A percentile compares a stretch with the other conserved stretches of the same genome.
These are phyloP conservation scores for Fratercula arctica DNA, from an alignment of 2,797 vertebrate species.

Conservation along the genomic window DNA sequence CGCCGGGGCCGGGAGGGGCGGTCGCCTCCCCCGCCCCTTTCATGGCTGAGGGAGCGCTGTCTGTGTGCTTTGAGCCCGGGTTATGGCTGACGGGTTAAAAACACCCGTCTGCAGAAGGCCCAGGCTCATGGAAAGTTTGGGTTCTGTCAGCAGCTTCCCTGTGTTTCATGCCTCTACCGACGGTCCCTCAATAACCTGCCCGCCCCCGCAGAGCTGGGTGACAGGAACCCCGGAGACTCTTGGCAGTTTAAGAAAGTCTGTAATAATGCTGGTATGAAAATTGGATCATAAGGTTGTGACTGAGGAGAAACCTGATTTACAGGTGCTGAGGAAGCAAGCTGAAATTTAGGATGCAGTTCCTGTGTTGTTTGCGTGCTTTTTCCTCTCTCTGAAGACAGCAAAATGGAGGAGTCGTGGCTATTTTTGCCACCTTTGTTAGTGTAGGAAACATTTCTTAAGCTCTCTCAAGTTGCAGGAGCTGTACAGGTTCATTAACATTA, in stretches of 20 bases:
- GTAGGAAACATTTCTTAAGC: not conserved
- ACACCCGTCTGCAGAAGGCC: no score
- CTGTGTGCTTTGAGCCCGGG: no score
- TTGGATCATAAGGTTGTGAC: not conserved
- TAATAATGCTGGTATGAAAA: not conserved
- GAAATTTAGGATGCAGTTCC: not conserved
- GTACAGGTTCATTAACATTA: not conserved
- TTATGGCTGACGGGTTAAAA: fast-evolving
- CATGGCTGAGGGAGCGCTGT: not conserved
- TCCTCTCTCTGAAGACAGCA: not conserved
- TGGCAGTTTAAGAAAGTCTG: not conserved
- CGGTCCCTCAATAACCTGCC: not conserved
- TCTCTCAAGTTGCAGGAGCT: not conserved
- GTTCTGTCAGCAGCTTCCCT: no score
- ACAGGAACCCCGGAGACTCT: no score
- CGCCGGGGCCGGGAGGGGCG: not conserved
- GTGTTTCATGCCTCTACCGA: fast-evolving
- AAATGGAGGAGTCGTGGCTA: not conserved
- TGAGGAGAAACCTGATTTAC: not conserved
- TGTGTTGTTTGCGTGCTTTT: not conserved
- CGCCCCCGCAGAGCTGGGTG: not conserved
- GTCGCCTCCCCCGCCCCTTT: not conserved
- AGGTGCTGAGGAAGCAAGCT: not conserved
- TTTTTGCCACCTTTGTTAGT: not conserved
- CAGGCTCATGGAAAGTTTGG: fast-evolving